Conservation (phyloP, 2,113 vertebrate genomes). For the Chelonoidis abingdonii region DNA sequence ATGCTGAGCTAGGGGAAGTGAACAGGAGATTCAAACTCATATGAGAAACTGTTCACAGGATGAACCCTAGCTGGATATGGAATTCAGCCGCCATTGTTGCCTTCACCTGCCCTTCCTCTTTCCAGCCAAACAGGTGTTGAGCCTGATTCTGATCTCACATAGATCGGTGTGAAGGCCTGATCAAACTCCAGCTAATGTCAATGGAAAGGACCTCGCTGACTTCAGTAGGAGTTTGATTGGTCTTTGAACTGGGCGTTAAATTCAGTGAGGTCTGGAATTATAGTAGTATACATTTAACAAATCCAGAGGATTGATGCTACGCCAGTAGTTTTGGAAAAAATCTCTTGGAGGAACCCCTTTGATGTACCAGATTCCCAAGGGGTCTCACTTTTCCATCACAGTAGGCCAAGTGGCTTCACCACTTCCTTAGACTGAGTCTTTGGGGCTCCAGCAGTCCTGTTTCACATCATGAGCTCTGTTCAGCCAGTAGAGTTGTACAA, state of each 20-base stretch:
- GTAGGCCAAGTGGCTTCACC: no score
- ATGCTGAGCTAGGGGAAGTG: not conserved
- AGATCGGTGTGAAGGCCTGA: constrained; percentile 62
- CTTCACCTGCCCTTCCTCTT: not conserved
- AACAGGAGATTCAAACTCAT: not conserved
- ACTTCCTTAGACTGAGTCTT: no score
- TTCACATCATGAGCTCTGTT: no score
- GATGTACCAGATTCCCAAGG: not conserved
- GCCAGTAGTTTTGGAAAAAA: no score
- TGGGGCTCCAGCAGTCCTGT: no score
- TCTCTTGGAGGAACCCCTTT: not conserved
- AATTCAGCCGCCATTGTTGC: not conserved
- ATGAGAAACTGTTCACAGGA: not conserved
- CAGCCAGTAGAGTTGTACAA: no score
- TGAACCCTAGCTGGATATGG: not conserved
- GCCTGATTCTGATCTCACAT: constrained; percentile 48
- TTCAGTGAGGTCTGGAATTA: not conserved
- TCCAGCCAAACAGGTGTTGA: constrained; percentile 20
- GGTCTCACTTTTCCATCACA: no score
- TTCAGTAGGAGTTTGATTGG: constrained; percentile 29
- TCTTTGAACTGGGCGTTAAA: not conserved
- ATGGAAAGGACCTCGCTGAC: not conserved
- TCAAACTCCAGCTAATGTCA: constrained; percentile 37
- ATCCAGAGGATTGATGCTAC: not conserved
- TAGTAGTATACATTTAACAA: not conserved